Percentiles rank a stretch among this genome's conserved stretches.
Evolutionary conservation across 2,888 invertebrate species (phyloP).

Genomic region (Acleris holmiana): DNA sequence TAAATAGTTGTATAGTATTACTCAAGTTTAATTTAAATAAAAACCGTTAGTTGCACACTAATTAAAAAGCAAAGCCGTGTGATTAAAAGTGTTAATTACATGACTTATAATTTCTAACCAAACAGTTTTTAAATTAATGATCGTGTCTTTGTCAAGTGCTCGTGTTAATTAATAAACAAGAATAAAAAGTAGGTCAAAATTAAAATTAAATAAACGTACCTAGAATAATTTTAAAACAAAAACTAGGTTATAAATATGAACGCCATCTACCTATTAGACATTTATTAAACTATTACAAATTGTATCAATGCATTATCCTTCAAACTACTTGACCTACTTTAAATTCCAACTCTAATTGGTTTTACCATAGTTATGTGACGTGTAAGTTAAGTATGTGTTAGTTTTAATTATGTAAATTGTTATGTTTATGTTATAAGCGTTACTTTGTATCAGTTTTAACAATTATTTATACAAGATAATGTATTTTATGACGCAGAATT

Average conservation of each 20-base stretch:
- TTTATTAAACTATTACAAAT: neutral
- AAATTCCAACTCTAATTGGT: neutral
- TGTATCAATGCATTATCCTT: neutral
- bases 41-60: too few species aligned
- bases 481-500: too few species aligned
- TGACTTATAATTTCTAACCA: too few species aligned
- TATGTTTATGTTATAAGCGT: neutral
- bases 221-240: neutral
- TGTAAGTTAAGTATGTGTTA: constrained; percentile 5
- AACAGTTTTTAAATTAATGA: too few species aligned
- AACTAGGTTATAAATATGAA: neutral
- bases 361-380: neutral
- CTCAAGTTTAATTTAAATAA: too few species aligned
- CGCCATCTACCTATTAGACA: constrained; percentile 5
- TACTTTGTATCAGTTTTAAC: constrained; percentile 21
- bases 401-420: constrained; percentile 8
- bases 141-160: too few species aligned
- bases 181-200: neutral
- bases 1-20: too few species aligned
- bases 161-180: too few species aligned
- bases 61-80: too few species aligned
- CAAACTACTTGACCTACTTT: constrained; percentile 2
- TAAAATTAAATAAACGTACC: neutral
- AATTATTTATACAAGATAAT: constrained; percentile 19
- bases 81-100: too few species aligned